Evolutionary conservation across 1,140 invertebrate genomes (phyloP), one percentile per base, ranked within the genome.

Genomic region (Ganaspis sp.): DNA sequence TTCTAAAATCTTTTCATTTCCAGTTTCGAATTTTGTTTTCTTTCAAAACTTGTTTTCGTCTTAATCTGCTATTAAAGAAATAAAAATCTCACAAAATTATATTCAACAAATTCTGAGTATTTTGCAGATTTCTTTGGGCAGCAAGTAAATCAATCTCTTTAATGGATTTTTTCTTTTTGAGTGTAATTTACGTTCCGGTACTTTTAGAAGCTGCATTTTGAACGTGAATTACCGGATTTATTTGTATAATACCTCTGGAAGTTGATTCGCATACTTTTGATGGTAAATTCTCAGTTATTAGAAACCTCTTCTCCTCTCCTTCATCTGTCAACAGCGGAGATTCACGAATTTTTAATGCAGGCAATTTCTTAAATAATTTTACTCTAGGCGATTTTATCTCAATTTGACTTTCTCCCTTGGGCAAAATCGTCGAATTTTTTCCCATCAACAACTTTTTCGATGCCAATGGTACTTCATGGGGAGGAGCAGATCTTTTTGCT

Each of bases 381-480:
- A 73, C 54, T 23, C 69, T 80, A n/a, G 72, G 40, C 6, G 70
- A 37, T 17, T 58, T 70, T 11, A 53, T 73, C 21, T 23, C 9
- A 40, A 45, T 21, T 69, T 83, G 74, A 38, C 80, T 76, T 26
- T 84, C 37, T 11, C 76, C 37, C 76, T 87, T 90, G 0, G 87
- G 87, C 12, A 90, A 83, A 45, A 90, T 87, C 8, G 86, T 72
- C 0, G 85, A 76, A 76, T 83, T 85, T 72, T 85, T 88, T 42
- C 69, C 42, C 15, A 82, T 29, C 29, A 77, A 74, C n/a, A 71
- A 3, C 76, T 84, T 85, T 70, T 86, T 86, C 9, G 80, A 12
- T n/a, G 58, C 42, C n/a, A 80, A 79, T 69, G 81, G 23, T 45
- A 64, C 75, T 19, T 81, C 76, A n/a, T 21, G 38, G 45, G 71